phyloP scores from a whole-genome alignment of 2,888 invertebrate genomes.

The Spisula solida region DNA sequence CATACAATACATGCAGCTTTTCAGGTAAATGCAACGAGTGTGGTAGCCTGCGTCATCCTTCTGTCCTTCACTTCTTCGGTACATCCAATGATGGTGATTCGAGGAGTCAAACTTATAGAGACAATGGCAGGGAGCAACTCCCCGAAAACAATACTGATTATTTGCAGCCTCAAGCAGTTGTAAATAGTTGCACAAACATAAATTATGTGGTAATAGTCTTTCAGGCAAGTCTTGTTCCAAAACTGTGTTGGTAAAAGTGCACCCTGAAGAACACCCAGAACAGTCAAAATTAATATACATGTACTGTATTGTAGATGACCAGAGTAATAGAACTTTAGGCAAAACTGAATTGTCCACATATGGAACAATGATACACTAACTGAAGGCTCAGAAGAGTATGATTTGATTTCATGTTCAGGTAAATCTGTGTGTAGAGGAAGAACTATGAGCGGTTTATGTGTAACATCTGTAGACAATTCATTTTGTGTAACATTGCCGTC shows the following conservation, averaged over 20 bases:
- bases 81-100: background rate
- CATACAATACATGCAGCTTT: background rate
- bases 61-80: background rate
- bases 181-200: background rate
- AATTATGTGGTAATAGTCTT: background rate
- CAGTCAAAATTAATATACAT: slow-evolving; percentile 1
- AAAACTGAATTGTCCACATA: background rate
- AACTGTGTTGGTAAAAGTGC: background rate
- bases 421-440: background rate
- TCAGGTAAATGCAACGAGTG: slow-evolving; percentile 1
- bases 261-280: background rate
- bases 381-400: background rate
- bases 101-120: background rate
- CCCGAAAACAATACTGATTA: background rate
- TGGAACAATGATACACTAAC: background rate
- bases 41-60: background rate
- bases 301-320: background rate
- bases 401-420: background rate
- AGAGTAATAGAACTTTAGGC: background rate
- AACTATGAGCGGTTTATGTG: background rate
- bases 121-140: background rate
- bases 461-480: background rate
- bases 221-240: background rate
- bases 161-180: background rate
- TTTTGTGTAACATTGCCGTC: slow-evolving; percentile 1